Percentiles rank a stretch among this genome's conserved stretches.
These are phyloP conservation scores for Hycleus phaleratus DNA, from an alignment of 1,140 invertebrate species.

Conservation along the genomic window DNA sequence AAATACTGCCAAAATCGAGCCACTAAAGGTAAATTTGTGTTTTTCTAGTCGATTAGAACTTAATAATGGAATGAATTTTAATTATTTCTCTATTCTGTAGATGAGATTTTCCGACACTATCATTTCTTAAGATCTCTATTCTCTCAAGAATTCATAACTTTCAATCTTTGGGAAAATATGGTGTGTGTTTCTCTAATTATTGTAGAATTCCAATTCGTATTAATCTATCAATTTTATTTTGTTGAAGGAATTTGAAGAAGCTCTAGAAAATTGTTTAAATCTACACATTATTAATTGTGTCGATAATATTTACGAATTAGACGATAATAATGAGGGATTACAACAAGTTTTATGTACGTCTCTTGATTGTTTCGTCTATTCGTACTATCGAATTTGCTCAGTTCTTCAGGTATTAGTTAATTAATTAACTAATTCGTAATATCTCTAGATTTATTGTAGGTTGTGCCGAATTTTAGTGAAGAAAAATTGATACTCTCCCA, in stretches of 20 bases:
- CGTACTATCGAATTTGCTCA: slow-evolving; percentile 40
- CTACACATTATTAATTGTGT: slow-evolving; percentile 39
- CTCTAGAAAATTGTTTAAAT: slow-evolving; percentile 40
- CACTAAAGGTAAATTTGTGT: slow-evolving; percentile 30
- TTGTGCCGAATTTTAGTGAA: slow-evolving; percentile 29
- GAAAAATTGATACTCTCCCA: slow-evolving; percentile 43
- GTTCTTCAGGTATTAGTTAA: slow-evolving; percentile 33
- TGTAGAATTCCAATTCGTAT: not conserved
- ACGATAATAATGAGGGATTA: slow-evolving; percentile 43
- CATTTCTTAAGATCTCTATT: slow-evolving; percentile 46
- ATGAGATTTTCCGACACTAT: slow-evolving; percentile 35
- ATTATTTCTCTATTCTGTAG: slow-evolving; percentile 38
- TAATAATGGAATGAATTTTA: slow-evolving; percentile 3
- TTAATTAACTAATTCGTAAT: too few relatives aligned
- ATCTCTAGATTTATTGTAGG: slow-evolving; percentile 21
- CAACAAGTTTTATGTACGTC: slow-evolving; percentile 44
- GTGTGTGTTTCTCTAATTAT: slow-evolving; percentile 8
- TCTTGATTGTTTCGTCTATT: slow-evolving; percentile 45
- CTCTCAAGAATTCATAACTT: slow-evolving; percentile 49
- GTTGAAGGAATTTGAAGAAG: slow-evolving; percentile 46
- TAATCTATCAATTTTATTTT: slow-evolving; percentile 24
- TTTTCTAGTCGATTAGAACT: too few relatives aligned
- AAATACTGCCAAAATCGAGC: slow-evolving; percentile 25
- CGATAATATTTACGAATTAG: slow-evolving; percentile 31
- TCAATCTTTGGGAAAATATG: slow-evolving; percentile 30